Evolutionary conservation across 2,113 vertebrate genomes (phyloP).

Genomic region (Nanorana parkeri): DNA sequence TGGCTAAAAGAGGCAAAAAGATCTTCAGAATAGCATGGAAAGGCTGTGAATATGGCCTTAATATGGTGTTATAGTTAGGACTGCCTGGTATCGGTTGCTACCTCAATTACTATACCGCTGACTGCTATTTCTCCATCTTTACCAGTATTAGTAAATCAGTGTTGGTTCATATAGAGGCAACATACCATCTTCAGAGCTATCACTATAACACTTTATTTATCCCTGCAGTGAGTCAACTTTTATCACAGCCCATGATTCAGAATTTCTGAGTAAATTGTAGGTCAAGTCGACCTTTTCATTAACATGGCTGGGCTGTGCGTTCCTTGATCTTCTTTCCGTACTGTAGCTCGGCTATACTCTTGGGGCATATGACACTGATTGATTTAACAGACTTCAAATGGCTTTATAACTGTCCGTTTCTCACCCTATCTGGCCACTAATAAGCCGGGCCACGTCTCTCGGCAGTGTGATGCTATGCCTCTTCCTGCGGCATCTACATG

Average conservation of each 20-base stretch:
- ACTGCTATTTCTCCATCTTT: too few species aligned
- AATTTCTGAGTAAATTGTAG: constrained; percentile 5
- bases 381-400: not conserved
- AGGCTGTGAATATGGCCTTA: too few species aligned
- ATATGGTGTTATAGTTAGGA: too few species aligned
- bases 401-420: not conserved
- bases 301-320: not conserved
- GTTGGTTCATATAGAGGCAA: not conserved
- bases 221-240: not conserved
- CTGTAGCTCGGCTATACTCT: not conserved
- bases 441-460: not conserved
- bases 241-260: constrained; percentile 36
- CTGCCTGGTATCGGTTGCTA: too few species aligned
- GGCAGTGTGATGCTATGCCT: not conserved
- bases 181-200: not conserved
- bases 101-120: too few species aligned
- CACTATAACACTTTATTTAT: not conserved
- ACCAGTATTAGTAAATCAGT: too few species aligned
- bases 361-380: not conserved
- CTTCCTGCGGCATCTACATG: not conserved
- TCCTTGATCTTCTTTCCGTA: not conserved
- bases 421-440: not conserved
- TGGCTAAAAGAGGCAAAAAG: too few species aligned
- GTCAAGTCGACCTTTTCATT: constrained; percentile 7
- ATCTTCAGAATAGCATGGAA: too few species aligned